Evolutionary conservation across 2,888 invertebrate genomes (phyloP).

Genomic region (Aspidiotus rigidus): DNA sequence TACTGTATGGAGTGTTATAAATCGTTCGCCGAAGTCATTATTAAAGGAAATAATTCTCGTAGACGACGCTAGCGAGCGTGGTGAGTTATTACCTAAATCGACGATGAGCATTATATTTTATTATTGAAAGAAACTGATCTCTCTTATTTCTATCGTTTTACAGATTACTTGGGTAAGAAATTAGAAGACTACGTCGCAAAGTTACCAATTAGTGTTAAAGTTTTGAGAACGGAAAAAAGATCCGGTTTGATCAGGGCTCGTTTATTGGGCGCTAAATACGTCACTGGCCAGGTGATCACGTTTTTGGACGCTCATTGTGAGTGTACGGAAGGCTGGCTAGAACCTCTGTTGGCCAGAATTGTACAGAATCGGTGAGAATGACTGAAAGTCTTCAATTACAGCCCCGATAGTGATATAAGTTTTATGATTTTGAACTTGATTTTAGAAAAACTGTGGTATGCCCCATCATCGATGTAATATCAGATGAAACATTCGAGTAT

Average conservation of each 20-base stretch:
- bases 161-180: constrained; percentile 78
- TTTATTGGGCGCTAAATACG: constrained; percentile 84
- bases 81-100: background rate
- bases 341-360: constrained; percentile 84
- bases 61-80: constrained; percentile 91
- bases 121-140: background rate
- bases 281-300: constrained; percentile 83
- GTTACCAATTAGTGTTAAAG: constrained; percentile 74
- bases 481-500: constrained; percentile 97
- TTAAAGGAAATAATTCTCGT: constrained; percentile 93
- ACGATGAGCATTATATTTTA: background rate
- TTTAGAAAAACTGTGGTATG: constrained; percentile 81
- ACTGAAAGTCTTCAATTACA: background rate
- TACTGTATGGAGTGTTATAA: constrained; percentile 95
- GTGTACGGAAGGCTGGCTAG: constrained; percentile 97
- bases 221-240: constrained; percentile 81
- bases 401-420: background rate
- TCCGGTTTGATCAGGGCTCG: constrained; percentile 94
- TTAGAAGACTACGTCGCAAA: constrained; percentile 81
- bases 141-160: constrained; percentile 37
- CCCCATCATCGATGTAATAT: constrained; percentile 97
- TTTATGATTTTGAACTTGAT: constrained; percentile 21
- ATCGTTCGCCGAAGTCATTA: constrained; percentile 77
- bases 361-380: constrained; percentile 63
- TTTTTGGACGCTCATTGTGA: constrained; percentile 98